Percentiles rank a stretch among this genome's conserved stretches.
phyloP scores from a whole-genome alignment of 1,140 invertebrate genomes.

The Magallana ariakensis region DNA sequence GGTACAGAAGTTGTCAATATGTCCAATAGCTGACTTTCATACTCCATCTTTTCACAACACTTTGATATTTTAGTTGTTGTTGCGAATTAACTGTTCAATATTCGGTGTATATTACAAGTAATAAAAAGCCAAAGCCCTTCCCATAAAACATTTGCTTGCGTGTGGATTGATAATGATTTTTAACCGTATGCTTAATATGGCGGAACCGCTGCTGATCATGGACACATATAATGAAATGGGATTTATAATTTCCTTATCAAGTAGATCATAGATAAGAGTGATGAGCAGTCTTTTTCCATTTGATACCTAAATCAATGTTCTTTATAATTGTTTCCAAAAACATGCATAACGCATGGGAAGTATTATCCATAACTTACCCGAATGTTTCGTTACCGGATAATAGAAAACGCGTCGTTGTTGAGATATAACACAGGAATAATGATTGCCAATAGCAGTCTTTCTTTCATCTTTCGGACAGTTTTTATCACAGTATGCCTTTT shows the following conservation, averaged over 20 bases:
- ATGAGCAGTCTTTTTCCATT: not conserved
- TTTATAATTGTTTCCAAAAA: not conserved
- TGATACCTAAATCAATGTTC: not conserved
- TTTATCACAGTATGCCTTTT: conserved; percentile 16
- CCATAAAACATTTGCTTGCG: not conserved
- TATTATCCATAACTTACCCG: not conserved
- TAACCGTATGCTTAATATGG: not conserved
- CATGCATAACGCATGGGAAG: not conserved
- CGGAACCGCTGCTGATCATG: not conserved
- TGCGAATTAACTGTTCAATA: not conserved
- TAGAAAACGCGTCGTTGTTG: conserved; percentile 1
- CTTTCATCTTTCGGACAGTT: conserved; percentile 12
- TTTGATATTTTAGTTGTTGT: not conserved
- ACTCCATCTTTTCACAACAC: not conserved
- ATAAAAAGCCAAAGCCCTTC: not conserved
- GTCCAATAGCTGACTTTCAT: not conserved
- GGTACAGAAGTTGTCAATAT: not conserved
- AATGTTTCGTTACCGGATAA: not conserved
- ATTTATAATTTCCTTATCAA: not conserved
- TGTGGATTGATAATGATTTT: not conserved
- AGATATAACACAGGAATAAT: not conserved
- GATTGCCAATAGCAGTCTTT: not conserved
- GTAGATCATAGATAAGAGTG: not conserved
- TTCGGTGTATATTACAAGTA: not conserved
- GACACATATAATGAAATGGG: too few relatives aligned